Evolutionary conservation across 2,113 vertebrate species (phyloP).

Genomic region (Edolisoma coerulescens): DNA sequence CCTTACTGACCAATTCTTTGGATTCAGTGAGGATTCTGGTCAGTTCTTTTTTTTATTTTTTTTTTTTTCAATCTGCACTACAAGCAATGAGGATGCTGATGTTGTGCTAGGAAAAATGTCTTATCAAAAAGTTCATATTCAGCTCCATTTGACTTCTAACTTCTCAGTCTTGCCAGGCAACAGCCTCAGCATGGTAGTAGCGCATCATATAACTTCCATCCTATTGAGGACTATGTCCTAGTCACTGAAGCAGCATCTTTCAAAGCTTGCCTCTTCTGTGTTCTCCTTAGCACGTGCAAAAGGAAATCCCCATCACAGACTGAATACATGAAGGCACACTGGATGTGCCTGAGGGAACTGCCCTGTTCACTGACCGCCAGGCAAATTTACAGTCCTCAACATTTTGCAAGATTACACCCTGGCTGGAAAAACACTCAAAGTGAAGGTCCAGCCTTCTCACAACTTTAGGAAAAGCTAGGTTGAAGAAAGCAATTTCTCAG

Average conservation of each 20-base stretch:
- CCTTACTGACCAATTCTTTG: background rate
- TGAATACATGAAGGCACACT: background rate
- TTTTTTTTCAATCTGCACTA: background rate
- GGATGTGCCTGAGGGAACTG: background rate
- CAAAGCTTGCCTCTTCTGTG: background rate
- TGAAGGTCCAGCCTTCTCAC: background rate
- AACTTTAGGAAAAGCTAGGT: background rate
- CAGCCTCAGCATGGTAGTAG: background rate
- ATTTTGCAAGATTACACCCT: background rate
- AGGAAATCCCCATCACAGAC: background rate
- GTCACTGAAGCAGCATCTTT: background rate
- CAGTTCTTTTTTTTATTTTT: accelerated
- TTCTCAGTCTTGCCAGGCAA: background rate
- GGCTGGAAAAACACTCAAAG: background rate
- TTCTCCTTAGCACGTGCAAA: background rate
- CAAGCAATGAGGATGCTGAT: background rate
- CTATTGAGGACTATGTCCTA: background rate
- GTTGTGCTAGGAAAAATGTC: background rate
- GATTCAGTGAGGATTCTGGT: background rate
- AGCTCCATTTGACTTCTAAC: background rate
- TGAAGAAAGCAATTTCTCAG: background rate
- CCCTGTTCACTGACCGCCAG: background rate
- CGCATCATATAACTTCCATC: background rate
- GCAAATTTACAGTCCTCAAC: background rate
- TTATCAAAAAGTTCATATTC: background rate